Conservation (phyloP, 2,888 invertebrate genomes). For the Lasioglossum oenotherae region DNA sequence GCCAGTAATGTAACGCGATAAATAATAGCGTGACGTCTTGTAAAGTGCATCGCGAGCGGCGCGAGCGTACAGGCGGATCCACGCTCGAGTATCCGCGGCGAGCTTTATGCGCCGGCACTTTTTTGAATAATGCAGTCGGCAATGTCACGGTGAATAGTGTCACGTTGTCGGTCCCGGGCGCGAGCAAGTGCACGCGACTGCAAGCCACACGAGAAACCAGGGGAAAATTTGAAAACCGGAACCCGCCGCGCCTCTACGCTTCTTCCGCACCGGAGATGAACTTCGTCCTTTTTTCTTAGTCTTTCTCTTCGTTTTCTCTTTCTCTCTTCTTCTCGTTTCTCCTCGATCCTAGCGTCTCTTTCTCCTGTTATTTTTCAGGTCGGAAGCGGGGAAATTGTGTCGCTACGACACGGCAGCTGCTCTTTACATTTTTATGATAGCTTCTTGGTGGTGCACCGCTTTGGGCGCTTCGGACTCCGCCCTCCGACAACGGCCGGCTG, state of each 20-base stretch:
- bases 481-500: not conserved
- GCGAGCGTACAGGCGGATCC: conserved; percentile 32
- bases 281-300: not conserved
- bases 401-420: conserved; percentile 12
- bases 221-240: conserved; percentile 26
- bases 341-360: not conserved
- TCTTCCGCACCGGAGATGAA: conserved; percentile 14
- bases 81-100: conserved; percentile 39
- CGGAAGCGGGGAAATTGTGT: conserved; percentile 7
- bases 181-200: not conserved
- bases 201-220: not conserved
- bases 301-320: not conserved
- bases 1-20: conserved; percentile 61
- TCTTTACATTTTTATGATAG: conserved; percentile 18
- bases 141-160: conserved; percentile 47
- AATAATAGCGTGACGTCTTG: conserved; percentile 63
- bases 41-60: conserved; percentile 49
- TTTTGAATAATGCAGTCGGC: conserved; percentile 56
- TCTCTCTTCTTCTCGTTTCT: too few species aligned
- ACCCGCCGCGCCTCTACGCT: not conserved
- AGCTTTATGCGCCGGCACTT: conserved; percentile 52
- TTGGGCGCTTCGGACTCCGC: not conserved
- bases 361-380: not conserved
- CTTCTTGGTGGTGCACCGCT: conserved; percentile 2
- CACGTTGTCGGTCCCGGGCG: conserved; percentile 48